Base-by-base conservation (phyloP, 2,797 vertebrate species). In the Rallus crepitans region DNA sequence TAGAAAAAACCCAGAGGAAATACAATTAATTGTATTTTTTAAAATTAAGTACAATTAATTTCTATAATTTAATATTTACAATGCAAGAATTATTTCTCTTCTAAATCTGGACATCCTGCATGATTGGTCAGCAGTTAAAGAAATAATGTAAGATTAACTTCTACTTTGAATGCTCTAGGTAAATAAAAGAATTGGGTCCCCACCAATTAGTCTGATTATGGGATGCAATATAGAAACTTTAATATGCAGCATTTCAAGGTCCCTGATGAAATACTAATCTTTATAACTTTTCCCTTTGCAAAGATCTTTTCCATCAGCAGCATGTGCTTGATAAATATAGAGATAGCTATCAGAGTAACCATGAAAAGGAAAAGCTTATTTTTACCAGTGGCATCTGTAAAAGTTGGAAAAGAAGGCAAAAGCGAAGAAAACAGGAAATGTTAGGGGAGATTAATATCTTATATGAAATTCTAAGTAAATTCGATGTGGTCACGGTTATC, bases 71-170 rank as follows among this genome's bases (percentile, higher is more conserved):
- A 0, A 7, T 87, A 40, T 73, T 79, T 56, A 18, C 15, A 79
- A 31, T 56, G 15, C 66, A 85, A 93, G 68, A 92, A 76, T 42
- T 33, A 31, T 75, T 75, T 69, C 6, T 63, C 27, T 78, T 91
- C 40, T 90, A 79, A 79, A 83, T 95, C 94, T 94, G 82, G 82
- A 89, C 94, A 94, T 91, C 4, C 30, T 77, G n/a, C n/a, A 21
- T 33, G 27, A 82, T 45, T 72, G 37, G 81, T 87, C 69, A 73
- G 40, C 39, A 66, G 30, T 72, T 64, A 89, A 76, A 42, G 82
- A 91, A 95, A 79, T 63, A 87, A 59, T 70, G 8, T 56, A 78
- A 88, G 65, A 78, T 48, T 63, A 90, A 76, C 48, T 90, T 68
- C 57, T 94, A 11, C 45, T 81, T 89, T 82, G 70, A 95, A 65